Evolutionary conservation across 2,113 vertebrate species (phyloP), one percentile per base, ranked within the genome.

Genomic region (Bostrychus sinensis): DNA sequence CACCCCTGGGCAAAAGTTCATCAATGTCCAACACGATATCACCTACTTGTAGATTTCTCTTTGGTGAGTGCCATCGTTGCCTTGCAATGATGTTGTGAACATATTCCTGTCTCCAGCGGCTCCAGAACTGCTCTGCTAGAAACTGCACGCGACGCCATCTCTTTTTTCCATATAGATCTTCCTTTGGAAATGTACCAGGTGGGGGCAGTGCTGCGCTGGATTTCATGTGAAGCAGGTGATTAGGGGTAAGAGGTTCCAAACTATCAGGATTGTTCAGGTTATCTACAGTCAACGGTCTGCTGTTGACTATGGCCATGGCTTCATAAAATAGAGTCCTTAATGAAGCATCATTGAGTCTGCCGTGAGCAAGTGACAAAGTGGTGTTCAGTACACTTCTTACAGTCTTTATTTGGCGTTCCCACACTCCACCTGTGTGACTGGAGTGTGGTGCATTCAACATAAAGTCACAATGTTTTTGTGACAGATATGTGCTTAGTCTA

Each of bases 171-270:
- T 56, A 56, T 1, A 56, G 8, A 17, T 56, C 30, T 8, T 32
- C 30, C 30, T 32, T 32, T 32, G 2, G 32, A 5, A 37, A 56
- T 0, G 17, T 22, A 12, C 22, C 56, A 19, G 56, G 56, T 13
- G 23, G 23, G 2, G 37, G 56, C 7, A 58, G 38, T 30, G 22
- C 7, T 28, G 22, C 11, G 4, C 22, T 57, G 55, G 32, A 36
- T 17, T 56, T 56, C 53, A 37, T 56, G 53, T 39, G 9, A 36
- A 57, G 9, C 9, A 41, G 56, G 3, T 58, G 56, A 17, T 58
- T 58, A 2, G 8, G 56, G 14, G 23, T 58, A n/a, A 58, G 56
- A n/a, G 22, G 56, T 57, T 58, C 28, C 9, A 54, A 14, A n/a
- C 51, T 55, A 28, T 55, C 28, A 7, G 50, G 28, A 16, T n/a